A percentile compares a stretch with the other conserved stretches of the same genome.
phyloP scores from a whole-genome alignment of 2,888 invertebrate genomes.

The Oegoconia quadripuncta region DNA sequence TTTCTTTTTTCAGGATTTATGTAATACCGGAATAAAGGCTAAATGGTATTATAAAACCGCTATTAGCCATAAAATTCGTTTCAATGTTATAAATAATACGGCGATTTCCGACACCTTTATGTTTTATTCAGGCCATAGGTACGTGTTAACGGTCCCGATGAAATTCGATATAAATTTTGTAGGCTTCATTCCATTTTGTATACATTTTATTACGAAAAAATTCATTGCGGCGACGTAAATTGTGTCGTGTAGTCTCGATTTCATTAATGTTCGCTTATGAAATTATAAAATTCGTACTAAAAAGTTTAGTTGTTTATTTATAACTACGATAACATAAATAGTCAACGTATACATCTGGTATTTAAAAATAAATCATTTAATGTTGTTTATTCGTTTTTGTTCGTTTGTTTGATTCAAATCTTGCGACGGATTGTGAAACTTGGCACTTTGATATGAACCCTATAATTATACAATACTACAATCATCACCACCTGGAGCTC shows the following conservation, averaged over 20 bases:
- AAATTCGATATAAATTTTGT: constrained; percentile 30
- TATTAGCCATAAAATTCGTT: constrained; percentile 37
- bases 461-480: too few relatives aligned
- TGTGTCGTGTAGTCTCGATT: background rate
- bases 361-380: too few relatives aligned
- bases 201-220: constrained; percentile 8
- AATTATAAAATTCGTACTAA: background rate
- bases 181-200: constrained; percentile 17
- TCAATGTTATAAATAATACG: constrained; percentile 38
- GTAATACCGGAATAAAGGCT: constrained; percentile 6
- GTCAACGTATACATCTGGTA: too few relatives aligned
- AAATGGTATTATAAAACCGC: constrained; percentile 23
- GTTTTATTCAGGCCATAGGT: constrained; percentile 39
- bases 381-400: too few relatives aligned
- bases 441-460: too few relatives aligned
- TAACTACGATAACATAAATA: too few relatives aligned
- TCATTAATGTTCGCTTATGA: too few relatives aligned
- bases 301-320: too few relatives aligned
- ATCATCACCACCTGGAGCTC: too few relatives aligned
- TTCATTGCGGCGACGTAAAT: background rate
- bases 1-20: constrained; percentile 5
- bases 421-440: too few relatives aligned
- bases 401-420: too few relatives aligned
- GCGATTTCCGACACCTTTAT: constrained; percentile 41
- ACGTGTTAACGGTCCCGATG: constrained; percentile 41